Evolutionary conservation across 2,797 vertebrate species (phyloP), one percentile per base, ranked within the genome.

Genomic region (Karalla daura): DNA sequence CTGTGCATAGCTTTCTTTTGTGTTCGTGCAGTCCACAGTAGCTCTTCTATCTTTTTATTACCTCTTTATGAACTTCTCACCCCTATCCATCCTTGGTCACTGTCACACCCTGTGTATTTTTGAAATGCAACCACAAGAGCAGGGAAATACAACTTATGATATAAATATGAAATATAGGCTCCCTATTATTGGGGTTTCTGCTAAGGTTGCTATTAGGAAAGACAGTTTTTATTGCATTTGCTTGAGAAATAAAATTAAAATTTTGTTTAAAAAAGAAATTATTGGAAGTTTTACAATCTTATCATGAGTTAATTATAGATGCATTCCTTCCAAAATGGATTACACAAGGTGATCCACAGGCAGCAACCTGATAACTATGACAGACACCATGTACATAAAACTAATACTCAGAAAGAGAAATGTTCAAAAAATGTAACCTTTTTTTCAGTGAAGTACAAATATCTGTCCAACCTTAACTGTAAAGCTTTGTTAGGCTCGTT

Each of bases 401-500:
- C n/a, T n/a, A n/a, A n/a, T n/a, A n/a, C n/a, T n/a, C n/a, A n/a
- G n/a, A n/a, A n/a, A n/a, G 23, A 52, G 3, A 53, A 66, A 37
- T 28, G 7, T 27, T 55, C 3, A 33, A 64, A 58, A 47, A 5
- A 36, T 25, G 20, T 45, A 4, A 23, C 2, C 27, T 35, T n/a
- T 21, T 43, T 37, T 12, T 62, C 10, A 40, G 13, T n/a, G 5
- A 49, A 60, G 44, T 44, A 24, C 9, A 46, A 7, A 55, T 12
- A 27, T 39, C 27, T 50, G 24, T 56, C 13, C 14, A 15, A 14
- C 67, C n/a, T 75, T 67, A n/a, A 82, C 79, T 86, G 74, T 84
- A 45, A 27, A 41, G 41, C 63, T 65, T 70, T 59, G 35, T 63
- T 47, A 56, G 46, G 43, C 5, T 58, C 37, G 78, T 69, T 76